Conservation (phyloP, 2,888 invertebrate genomes). For the Cheilosia pagana region DNA sequence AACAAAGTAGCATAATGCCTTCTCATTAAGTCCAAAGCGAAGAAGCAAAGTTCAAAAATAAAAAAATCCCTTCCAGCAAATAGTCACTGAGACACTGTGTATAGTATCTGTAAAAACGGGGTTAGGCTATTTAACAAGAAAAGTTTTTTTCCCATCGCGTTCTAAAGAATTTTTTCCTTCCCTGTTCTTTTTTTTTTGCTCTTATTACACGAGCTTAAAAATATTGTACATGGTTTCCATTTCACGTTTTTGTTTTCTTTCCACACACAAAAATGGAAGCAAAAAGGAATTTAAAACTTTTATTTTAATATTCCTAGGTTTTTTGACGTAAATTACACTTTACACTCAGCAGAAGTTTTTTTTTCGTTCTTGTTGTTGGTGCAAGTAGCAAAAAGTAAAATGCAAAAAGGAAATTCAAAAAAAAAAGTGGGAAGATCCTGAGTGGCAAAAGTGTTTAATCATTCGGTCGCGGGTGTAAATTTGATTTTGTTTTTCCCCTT, state of each 20-base stretch:
- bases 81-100: not conserved
- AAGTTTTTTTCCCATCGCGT: conserved; percentile 28
- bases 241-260: conserved; percentile 27
- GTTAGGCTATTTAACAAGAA: conserved; percentile 66
- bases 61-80: conserved; percentile 11
- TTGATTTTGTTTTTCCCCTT: conserved; percentile 30
- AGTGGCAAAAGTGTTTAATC: conserved; percentile 57
- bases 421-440: not conserved
- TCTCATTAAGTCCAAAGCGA: conserved; percentile 53
- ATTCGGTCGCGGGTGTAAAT: conserved; percentile 42
- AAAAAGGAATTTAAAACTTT: conserved; percentile 40
- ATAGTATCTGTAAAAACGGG: conserved; percentile 16
- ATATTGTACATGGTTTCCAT: conserved; percentile 29
- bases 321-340: conserved; percentile 59
- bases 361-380: not conserved
- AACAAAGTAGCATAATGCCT: conserved; percentile 31
- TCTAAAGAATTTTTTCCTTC: not conserved
- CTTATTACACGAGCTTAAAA: conserved; percentile 6
- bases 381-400: conserved; percentile 21
- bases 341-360: conserved; percentile 28
- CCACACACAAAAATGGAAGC: not conserved
- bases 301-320: conserved; percentile 54
- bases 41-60: conserved; percentile 14
- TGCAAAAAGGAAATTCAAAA: conserved; percentile 21
- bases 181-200: not conserved